Base-by-base conservation (phyloP, 2,888 invertebrate genomes). In the Gnatocerus cornutus region DNA sequence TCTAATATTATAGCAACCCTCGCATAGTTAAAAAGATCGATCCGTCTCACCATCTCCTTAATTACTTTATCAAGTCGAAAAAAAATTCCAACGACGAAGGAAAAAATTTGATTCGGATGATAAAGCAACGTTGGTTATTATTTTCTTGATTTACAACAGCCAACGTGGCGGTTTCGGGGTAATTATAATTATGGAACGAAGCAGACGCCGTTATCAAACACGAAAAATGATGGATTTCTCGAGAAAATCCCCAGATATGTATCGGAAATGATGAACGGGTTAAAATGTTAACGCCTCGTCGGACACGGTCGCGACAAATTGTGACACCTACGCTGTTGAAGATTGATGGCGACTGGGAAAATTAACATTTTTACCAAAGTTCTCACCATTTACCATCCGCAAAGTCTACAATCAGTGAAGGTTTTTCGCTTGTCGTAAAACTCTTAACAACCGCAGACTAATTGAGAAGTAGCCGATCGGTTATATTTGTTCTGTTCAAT, bases 221-320 rank as follows among this genome's bases (percentile, higher is more conserved):
- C 41, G 39, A 63, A 29, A 68, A 68, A 56, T 62, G 68, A 68
- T 68, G 68, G 68, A 68, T 68, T 68, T 68, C 13, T 33, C 13
- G 53, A 62, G 39, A 65, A 67, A 55, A 37, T 37, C 55, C 45
- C 27, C n/a, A 68, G 75, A 75, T 75, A 70, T 69, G 73, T 73
- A 75, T 75, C 75, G 52, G 39, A 63, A 68, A 73, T 75, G 73
- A 73, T 72, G 74, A 75, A 74, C 66, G 61, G 71, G 69, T 64
- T 71, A 56, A 50, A 72, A 53, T 46, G 55, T 29, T 50, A 33
- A 56, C 65, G 65, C 56, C 41, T 65, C 56, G 65, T 56, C 29
- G 48, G 56, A 65, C 56, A 46, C 65, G 27, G 21, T 56, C 62
- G 14, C 41, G 52, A 62, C 62, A 62, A 62, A 62, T 62, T 48